phyloP scores from a whole-genome alignment of 1,140 invertebrate species.

The Caenorhabditis brenneri region DNA sequence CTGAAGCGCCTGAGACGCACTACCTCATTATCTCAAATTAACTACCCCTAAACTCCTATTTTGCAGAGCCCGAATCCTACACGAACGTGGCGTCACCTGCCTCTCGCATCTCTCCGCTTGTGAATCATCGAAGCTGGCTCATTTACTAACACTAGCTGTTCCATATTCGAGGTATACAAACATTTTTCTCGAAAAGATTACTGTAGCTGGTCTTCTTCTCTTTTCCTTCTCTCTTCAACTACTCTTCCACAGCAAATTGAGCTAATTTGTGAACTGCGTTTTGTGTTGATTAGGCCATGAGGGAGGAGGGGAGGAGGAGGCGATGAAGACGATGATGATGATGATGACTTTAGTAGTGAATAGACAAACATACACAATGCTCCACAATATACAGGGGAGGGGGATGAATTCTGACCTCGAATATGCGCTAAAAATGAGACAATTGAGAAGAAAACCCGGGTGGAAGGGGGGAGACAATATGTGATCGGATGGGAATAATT shows the following conservation, averaged over 20 bases:
- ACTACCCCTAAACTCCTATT: too few relatives aligned
- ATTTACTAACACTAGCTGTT: constrained; percentile 79
- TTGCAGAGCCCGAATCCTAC: constrained; percentile 41
- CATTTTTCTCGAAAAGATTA: background rate
- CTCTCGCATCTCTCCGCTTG: constrained; percentile 77
- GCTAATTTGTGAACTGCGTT: constrained; percentile 23
- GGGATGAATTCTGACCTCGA: constrained; percentile 13
- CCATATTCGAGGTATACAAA: constrained; percentile 77
- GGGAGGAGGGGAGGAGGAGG: background rate
- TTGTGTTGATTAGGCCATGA: constrained; percentile 41
- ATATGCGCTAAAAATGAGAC: constrained; percentile 8
- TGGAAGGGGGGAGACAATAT: background rate
- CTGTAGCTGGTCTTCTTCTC: constrained; percentile 18
- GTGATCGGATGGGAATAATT: constrained; percentile 6
- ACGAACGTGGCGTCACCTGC: constrained; percentile 50
- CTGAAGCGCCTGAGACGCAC: too few relatives aligned
- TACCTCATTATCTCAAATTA: too few relatives aligned
- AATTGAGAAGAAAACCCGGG: background rate
- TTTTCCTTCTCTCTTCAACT: background rate
- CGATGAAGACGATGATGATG: background rate
- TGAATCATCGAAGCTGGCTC: constrained; percentile 78
- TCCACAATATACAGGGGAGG: too few relatives aligned
- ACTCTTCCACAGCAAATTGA: constrained; percentile 5
- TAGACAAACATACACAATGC: constrained; percentile 19
- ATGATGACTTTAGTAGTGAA: background rate